Base-by-base conservation (phyloP, 2,797 vertebrate species). In the Naso thynnoides region DNA sequence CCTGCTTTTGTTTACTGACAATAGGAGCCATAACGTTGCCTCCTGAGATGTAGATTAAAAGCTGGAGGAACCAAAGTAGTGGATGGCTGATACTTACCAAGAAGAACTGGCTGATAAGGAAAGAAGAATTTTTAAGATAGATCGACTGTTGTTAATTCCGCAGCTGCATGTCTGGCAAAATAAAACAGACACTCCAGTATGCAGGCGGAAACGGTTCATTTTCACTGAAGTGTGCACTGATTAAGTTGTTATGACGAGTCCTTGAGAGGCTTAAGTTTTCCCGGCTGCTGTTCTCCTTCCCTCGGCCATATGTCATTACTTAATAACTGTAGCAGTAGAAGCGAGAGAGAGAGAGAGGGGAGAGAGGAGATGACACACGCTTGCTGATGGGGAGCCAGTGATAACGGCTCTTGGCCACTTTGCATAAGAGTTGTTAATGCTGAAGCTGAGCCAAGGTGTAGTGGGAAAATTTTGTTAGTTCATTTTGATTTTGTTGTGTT, bases 211-310 rank as follows among this genome's bases (percentile, higher is more conserved):
- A 80, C 38, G n/a, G 44, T 59, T 73, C 63, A 66, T 84, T 85
- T 85, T 79, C 79, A 81, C 73, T 68, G 36, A 78, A 85, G 76
- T 78, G 57, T 63, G 18, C 60, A 59, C 82, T 86, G 88, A 92
- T 92, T 90, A 90, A 88, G 82, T 82, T 79, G 85, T 90, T 85
- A 78, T 73, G 75, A 88, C 13, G 42, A 85, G 82, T 84, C 76
- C 77, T 83, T 80, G 76, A 88, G 88, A 84, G 72, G 73, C 75
- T 88, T 70, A 70, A 52, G 73, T 81, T 84, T 78, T 78, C 54
- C 53, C 58, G 39, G 79, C 73, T 78, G 74, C 67, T 71, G 70
- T 61, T 62, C 79, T 82, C 79, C 74, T 82, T 93, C 73, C 70
- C 72, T 86, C 27, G 29, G 68, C 81, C 83, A 83, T 90, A 89